Percentiles rank a stretch among this genome's conserved stretches.
phyloP scores from a whole-genome alignment of 2,888 invertebrate genomes.

The Andrena trimmerana region DNA sequence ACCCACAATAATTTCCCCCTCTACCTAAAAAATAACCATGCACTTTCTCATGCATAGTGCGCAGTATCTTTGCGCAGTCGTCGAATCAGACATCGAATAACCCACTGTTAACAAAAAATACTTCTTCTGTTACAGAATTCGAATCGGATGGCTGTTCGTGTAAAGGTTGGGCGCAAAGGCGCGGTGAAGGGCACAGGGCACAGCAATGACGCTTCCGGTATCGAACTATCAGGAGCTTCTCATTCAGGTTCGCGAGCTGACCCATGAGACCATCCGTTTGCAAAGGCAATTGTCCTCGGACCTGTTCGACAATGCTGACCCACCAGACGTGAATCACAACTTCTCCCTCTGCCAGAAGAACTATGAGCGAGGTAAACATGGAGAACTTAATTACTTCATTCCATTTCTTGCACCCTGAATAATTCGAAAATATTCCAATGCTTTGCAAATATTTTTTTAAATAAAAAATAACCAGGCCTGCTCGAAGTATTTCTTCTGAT shows the following conservation, averaged over 20 bases:
- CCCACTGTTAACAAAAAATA: not conserved
- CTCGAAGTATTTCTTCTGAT: no score
- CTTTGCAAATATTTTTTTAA: no score
- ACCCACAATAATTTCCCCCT: no score
- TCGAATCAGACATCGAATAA: no score
- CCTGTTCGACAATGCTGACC: constrained; percentile 78
- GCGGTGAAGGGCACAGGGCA: constrained; percentile 63
- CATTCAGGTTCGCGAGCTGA: constrained; percentile 87
- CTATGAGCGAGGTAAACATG: constrained; percentile 74
- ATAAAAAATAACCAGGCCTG: no score
- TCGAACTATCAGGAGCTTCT: constrained; percentile 88
- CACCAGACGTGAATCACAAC: constrained; percentile 82
- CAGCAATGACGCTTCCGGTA: constrained; percentile 87
- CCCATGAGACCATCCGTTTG: constrained; percentile 87
- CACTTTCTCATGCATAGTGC: no score
- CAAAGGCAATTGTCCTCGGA: constrained; percentile 86
- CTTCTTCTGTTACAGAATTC: constrained; percentile 54
- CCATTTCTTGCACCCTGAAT: no score
- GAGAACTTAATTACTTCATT: no score
- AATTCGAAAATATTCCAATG: no score
- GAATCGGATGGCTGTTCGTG: constrained; percentile 74
- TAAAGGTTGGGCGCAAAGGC: constrained; percentile 67
- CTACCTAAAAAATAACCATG: no score
- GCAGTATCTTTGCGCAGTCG: no score
- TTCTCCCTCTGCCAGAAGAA: constrained; percentile 74